phyloP scores from a whole-genome alignment of 2,113 vertebrate genomes.

The Menura novaehollandiae region DNA sequence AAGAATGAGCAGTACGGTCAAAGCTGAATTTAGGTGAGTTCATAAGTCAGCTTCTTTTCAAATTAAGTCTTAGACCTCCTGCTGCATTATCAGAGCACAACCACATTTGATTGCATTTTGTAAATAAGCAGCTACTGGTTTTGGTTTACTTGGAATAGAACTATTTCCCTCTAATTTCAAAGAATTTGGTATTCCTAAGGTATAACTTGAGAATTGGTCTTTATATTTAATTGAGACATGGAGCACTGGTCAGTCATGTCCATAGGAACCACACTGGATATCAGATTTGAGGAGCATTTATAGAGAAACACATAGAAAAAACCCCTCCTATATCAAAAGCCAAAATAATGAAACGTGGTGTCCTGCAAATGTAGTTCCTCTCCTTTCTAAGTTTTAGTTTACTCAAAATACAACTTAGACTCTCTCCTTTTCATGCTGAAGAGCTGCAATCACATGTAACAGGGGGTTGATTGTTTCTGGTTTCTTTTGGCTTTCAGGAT shows the following conservation, averaged over 20 bases:
- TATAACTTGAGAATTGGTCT: background rate
- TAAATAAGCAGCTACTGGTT: background rate
- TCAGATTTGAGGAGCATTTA: background rate
- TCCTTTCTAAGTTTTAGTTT: background rate
- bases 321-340: background rate
- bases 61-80: background rate
- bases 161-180: background rate
- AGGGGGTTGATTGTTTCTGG: background rate
- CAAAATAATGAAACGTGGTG: background rate
- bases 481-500: constrained; percentile 73
- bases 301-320: background rate
- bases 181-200: background rate
- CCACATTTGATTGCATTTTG: background rate
- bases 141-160: background rate
- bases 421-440: background rate
- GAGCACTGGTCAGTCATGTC: background rate
- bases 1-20: background rate
- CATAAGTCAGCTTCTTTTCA: background rate
- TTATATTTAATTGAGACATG: background rate
- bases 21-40: background rate
- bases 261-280: background rate
- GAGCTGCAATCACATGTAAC: background rate
- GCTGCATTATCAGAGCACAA: background rate
- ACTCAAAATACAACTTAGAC: background rate
- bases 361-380: background rate